phyloP scores from a whole-genome alignment of 2,888 invertebrate genomes.

The Spatulosminthurus flaviceps region DNA sequence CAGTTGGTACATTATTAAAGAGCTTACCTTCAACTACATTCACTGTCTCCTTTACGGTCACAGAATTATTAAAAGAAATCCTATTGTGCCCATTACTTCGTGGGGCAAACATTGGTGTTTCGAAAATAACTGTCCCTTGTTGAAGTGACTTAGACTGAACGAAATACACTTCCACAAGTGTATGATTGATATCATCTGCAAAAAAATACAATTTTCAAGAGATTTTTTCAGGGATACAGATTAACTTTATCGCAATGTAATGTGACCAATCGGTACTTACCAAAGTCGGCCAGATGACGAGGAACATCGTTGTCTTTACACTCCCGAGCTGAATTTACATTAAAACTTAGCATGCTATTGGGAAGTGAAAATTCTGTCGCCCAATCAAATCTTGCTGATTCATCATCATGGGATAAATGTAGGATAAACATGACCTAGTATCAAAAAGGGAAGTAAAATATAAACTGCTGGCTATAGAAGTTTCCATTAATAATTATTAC shows the following conservation, averaged over 20 bases:
- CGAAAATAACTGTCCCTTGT: slow-evolving; percentile 76
- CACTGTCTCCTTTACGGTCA: slow-evolving; percentile 39
- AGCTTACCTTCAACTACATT: slow-evolving; percentile 42
- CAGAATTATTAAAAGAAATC: slow-evolving; percentile 56
- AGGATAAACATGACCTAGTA: slow-evolving; percentile 80
- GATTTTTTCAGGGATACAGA: too few relatives aligned
- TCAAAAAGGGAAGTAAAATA: slow-evolving; percentile 37
- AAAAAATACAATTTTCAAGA: too few relatives aligned
- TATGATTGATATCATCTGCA: slow-evolving; percentile 46
- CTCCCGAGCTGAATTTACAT: slow-evolving; percentile 80
- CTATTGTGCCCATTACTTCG: slow-evolving; percentile 52
- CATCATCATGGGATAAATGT: slow-evolving; percentile 72
- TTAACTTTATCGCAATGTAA: too few relatives aligned
- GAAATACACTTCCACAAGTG: slow-evolving; percentile 75
- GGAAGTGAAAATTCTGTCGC: slow-evolving; percentile 88
- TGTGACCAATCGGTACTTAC: too few relatives aligned
- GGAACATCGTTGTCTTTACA: slow-evolving; percentile 38
- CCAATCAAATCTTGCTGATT: slow-evolving; percentile 75
- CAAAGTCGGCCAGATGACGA: slow-evolving; percentile 48
- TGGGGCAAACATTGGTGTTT: slow-evolving; percentile 63
- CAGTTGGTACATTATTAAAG: too few relatives aligned
- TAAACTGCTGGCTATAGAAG: too few relatives aligned
- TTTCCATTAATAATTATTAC: too few relatives aligned
- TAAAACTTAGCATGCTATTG: slow-evolving; percentile 87
- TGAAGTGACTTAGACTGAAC: slow-evolving; percentile 90